Evolutionary conservation across 1,140 invertebrate genomes (phyloP).

Genomic region (Whitmania pigra): DNA sequence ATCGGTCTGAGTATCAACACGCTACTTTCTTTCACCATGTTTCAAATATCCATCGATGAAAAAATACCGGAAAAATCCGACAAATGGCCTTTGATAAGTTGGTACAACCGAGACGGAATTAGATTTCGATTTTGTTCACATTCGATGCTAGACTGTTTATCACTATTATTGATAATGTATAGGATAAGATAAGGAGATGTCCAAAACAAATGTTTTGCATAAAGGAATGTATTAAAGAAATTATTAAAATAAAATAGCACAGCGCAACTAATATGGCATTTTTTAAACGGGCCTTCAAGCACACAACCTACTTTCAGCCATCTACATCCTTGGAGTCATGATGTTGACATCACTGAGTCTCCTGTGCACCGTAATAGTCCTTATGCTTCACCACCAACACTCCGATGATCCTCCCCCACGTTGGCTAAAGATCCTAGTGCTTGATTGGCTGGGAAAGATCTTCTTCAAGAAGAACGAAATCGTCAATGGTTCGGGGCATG

Average conservation of each 20-base stretch:
- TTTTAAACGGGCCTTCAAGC: no score
- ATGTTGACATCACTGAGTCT: background rate
- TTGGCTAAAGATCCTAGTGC: conserved; percentile 15
- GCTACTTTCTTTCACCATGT: conserved; percentile 3
- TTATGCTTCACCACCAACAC: conserved; percentile 3
- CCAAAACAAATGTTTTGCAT: no score
- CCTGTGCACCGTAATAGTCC: conserved; percentile 7
- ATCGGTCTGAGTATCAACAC: conserved; percentile 28
- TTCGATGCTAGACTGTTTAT: no score
- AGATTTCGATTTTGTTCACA: no score
- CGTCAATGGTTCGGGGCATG: no score
- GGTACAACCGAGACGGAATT: background rate
- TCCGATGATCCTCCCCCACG: background rate
- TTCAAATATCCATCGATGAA: background rate
- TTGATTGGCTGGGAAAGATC: conserved; percentile 19
- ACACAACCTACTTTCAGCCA: background rate
- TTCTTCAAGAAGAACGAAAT: background rate
- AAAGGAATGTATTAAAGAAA: no score
- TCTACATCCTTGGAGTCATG: background rate
- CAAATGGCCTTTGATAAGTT: background rate
- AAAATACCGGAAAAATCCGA: conserved; percentile 4
- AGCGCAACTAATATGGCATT: no score
- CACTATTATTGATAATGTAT: no score
- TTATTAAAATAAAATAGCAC: no score
- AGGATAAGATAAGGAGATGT: no score